Base-by-base conservation (phyloP, 2,113 vertebrate species). In the Amblyornis subalaris region DNA sequence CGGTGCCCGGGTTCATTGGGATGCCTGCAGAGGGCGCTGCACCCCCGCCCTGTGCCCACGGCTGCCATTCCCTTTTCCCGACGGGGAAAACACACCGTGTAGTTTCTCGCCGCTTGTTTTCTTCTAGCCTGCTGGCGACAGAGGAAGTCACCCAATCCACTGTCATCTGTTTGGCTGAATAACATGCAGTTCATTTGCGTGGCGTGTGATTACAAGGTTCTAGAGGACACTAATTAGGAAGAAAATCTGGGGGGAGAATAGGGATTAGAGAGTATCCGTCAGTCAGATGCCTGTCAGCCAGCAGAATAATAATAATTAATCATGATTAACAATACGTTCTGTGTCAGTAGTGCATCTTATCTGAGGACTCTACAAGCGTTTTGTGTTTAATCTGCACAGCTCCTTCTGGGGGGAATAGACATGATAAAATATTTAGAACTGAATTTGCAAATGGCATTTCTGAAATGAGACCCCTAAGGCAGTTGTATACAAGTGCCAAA, bases 21-120 rank as follows among this genome's bases (percentile, higher is more conserved):
- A 7, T 15, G 75, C 25, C 98, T 95, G 95, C 84, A 97, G 98
- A 97, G 97, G 97, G 96, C 71, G 88, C 88, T 62, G 64, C 88
- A 20, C 12, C 42, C 64, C 64, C 88, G 48, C 64, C 71, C 88
- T 36, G 71, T 11, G 48, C 71, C 71, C 54, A 62, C 61, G 6
- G 38, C 69, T 9, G 62, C 70, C 70, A 1, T 42, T 55, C 35
- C 35, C 54, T 22, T 4, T 44, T 78, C 67, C 85, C 21, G 2
- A 1, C 12, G 20, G 74, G 61, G 76, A 73, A 57, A 75, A 75
- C 0, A 1, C 61, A 28, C 16, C 38, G 4, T 26, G 42, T 14
- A 4, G 26, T 14, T 81, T 48, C 44, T 42, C 33, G n/a, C 24
- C 7, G 29, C 47, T 51, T 16, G 77, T 53, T 60, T 62, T 29